Evolutionary conservation across 2,113 vertebrate genomes (phyloP).

Genomic region (Actinemys pallida): DNA sequence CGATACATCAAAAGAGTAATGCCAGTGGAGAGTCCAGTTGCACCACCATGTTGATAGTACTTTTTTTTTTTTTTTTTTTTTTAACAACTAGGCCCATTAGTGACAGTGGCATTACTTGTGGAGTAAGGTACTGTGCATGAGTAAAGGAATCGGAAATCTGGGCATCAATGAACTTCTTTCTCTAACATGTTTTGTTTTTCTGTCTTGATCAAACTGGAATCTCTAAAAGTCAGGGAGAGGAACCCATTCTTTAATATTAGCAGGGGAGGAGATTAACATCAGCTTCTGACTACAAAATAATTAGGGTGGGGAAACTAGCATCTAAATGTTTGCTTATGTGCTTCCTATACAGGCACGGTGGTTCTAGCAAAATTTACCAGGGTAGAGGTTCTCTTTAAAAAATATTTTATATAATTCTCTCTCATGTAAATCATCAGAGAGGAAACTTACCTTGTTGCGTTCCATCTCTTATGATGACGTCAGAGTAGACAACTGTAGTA

Average conservation of each 20-base stretch:
- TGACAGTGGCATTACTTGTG: not conserved
- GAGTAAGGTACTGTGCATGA: not conserved
- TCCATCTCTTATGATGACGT: conserved; percentile 19
- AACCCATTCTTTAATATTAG: not conserved
- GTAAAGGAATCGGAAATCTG: not conserved
- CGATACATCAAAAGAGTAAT: not conserved
- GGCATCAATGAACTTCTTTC: not conserved
- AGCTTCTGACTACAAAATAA: not conserved
- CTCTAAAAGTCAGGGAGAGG: not conserved
- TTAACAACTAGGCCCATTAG: fast-evolving
- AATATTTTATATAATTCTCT: fast-evolving
- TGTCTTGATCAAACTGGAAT: not conserved
- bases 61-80: not conserved
- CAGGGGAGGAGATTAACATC: not conserved
- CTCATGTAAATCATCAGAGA: not conserved
- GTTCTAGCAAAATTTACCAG: not conserved
- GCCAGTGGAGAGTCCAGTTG: not conserved
- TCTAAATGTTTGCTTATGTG: not conserved
- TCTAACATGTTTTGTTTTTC: not conserved
- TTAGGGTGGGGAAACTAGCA: not conserved
- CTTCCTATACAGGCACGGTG: not conserved
- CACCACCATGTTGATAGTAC: not conserved
- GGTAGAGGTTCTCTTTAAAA: not conserved
- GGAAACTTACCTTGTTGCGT: conserved; percentile 45
- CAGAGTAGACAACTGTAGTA: conserved; percentile 40